Base-by-base conservation (phyloP, 2,888 invertebrate genomes). In the Timema podura region DNA sequence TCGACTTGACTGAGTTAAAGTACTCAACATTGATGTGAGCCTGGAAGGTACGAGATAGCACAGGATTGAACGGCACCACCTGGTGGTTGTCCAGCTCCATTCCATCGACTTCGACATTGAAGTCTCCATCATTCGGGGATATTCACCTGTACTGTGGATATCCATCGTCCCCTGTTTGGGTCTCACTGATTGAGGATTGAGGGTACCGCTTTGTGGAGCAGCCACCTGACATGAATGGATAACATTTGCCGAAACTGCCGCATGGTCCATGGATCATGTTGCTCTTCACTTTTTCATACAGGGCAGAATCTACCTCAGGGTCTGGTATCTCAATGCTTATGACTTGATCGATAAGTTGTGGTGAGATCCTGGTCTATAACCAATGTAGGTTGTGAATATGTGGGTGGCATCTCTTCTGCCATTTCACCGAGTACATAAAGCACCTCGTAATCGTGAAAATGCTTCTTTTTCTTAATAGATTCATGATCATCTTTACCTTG, bases 161-260 rank as follows among this genome's bases (percentile, higher is more conserved):
- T 30, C 79, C 78, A 72, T 77, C 1, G 74, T 71, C 69, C n/a
- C n/a, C n/a, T n/a, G n/a, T n/a, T n/a, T n/a, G n/a, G n/a, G n/a
- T n/a, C n/a, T n/a, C n/a, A n/a, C 78, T 77, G 15, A 72, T 57
- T 45, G 76, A 74, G 30, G 67, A 11, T 45, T 72, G 51, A 11
- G 80, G 81, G 72, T 76, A 82, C 10, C 74, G 74, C 74, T 83
- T 82, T 0, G 76, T 73, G 75, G 82, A 83, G 67, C 74, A 75
- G 5, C 78, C 78, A 64, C 78, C 74, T n/a, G 72, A 71, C 80
- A 81, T 82, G 75, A 81, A 82, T 2, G 79, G 78, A 47, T 79
- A 77, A 45, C 75, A 74, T 8, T 54, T 67, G 74, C 80, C 80
- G 10, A 76, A 65, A n/a, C 15, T 47, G 7, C 79, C 79, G 74